phyloP scores from a whole-genome alignment of 2,113 vertebrate genomes.

The Mugil cephalus region DNA sequence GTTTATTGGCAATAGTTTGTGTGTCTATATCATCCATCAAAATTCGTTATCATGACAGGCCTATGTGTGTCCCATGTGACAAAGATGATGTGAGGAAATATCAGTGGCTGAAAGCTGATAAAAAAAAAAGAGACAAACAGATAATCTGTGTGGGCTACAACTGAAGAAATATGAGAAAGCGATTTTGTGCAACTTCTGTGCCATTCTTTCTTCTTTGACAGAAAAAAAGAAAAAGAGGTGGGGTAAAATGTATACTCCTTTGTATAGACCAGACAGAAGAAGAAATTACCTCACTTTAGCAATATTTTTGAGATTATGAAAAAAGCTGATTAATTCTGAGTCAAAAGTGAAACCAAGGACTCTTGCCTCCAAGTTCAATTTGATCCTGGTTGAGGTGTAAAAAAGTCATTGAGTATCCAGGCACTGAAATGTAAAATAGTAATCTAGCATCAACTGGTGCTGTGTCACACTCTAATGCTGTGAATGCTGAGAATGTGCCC shows the following conservation, averaged over 20 bases:
- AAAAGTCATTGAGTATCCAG: not conserved
- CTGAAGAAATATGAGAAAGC: slow-evolving; percentile 28
- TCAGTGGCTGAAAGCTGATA: slow-evolving; percentile 3
- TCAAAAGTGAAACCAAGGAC: too few relatives aligned
- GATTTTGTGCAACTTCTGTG: slow-evolving; percentile 4
- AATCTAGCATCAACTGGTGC: too few relatives aligned
- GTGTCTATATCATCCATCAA: too few relatives aligned
- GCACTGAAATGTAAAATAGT: not conserved
- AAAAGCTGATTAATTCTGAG: too few relatives aligned
- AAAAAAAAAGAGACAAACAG: not conserved
- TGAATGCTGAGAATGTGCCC: not conserved
- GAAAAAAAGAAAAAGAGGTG: not conserved
- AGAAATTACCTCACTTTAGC: not conserved
- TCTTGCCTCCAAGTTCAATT: not conserved
- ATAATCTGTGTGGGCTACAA: slow-evolving; percentile 28
- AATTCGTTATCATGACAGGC: too few relatives aligned
- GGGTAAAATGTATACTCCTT: not conserved
- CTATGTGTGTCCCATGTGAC: slow-evolving; percentile 1
- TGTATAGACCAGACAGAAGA: not conserved
- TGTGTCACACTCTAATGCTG: too few relatives aligned
- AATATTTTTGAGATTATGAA: too few relatives aligned
- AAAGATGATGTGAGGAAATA: not conserved
- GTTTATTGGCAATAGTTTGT: too few relatives aligned
- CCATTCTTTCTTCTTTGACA: not conserved
- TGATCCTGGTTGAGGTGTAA: not conserved